phyloP scores from a whole-genome alignment of 2,888 invertebrate species.

The Hoplodrina ambigua region DNA sequence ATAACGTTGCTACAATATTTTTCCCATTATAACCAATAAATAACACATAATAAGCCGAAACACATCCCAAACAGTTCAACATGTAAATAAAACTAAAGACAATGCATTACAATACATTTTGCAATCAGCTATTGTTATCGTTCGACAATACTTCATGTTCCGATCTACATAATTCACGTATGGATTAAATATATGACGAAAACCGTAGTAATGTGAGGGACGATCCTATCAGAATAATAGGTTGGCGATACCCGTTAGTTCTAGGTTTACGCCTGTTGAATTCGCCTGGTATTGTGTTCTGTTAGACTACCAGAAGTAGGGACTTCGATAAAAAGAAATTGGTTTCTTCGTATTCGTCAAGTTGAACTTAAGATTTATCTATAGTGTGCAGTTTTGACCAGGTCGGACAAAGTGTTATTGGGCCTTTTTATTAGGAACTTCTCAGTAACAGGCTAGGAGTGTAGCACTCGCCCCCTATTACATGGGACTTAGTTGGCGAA shows the following conservation, averaged over 20 bases:
- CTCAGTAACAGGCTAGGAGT: too few relatives aligned
- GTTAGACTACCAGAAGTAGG: slow-evolving; percentile 10
- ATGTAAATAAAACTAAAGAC: slow-evolving; percentile 27
- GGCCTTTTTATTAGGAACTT: too few relatives aligned
- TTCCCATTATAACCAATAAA: not conserved
- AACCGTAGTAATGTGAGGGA: slow-evolving; percentile 42
- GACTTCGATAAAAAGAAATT: not conserved
- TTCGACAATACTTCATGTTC: slow-evolving; percentile 35
- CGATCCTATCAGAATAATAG: slow-evolving; percentile 47
- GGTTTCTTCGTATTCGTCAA: too few relatives aligned
- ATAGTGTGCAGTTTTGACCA: too few relatives aligned
- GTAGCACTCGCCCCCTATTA: too few relatives aligned
- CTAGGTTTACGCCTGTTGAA: slow-evolving; percentile 63
- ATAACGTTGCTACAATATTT: too few relatives aligned
- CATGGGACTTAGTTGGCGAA: too few relatives aligned
- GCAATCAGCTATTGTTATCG: slow-evolving; percentile 51
- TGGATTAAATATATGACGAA: slow-evolving; percentile 55
- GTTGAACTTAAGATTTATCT: too few relatives aligned
- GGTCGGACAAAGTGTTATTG: too few relatives aligned
- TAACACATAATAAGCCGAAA: slow-evolving; percentile 30
- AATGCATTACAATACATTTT: slow-evolving; percentile 50
- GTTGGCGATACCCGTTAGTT: slow-evolving; percentile 57
- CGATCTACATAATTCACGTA: slow-evolving; percentile 46
- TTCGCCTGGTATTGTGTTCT: slow-evolving; percentile 51
- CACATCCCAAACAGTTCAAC: slow-evolving; percentile 20